phyloP scores from a whole-genome alignment of 2,113 vertebrate genomes.

The Corythornis vintsioides region DNA sequence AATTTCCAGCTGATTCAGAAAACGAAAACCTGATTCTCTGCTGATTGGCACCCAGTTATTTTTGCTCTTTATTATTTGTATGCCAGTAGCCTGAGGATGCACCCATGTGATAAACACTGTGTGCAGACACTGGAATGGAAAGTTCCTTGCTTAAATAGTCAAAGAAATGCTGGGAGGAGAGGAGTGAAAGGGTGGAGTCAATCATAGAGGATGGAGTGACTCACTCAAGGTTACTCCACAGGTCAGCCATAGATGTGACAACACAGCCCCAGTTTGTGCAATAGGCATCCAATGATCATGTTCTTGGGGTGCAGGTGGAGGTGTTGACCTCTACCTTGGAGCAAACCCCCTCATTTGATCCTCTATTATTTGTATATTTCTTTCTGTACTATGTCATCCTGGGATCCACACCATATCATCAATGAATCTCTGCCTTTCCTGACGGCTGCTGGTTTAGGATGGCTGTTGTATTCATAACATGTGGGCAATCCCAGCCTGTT shows the following conservation, averaged over 20 bases:
- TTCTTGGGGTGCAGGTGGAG: background rate
- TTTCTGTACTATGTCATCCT: background rate
- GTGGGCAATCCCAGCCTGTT: background rate
- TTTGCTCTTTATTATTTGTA: constrained; percentile 6
- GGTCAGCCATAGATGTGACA: background rate
- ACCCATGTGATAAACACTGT: background rate
- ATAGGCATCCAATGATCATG: background rate
- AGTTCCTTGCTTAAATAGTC: background rate
- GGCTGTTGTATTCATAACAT: background rate
- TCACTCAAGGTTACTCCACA: background rate
- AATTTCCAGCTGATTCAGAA: constrained; percentile 56
- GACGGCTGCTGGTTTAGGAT: background rate
- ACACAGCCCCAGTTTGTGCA: background rate
- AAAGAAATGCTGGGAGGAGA: background rate
- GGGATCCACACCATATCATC: background rate
- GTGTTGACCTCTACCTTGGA: background rate
- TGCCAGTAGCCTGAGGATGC: background rate
- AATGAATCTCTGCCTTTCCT: background rate
- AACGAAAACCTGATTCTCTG: background rate
- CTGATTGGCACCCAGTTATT: constrained; percentile 33
- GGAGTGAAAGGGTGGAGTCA: background rate
- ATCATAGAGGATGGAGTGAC: background rate
- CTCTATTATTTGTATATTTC: background rate
- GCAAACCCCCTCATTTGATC: accelerated
- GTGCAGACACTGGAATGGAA: background rate